These are phyloP conservation scores for Notodonta dromedarius DNA, from an alignment of 2,888 invertebrate species.

Conservation along the genomic window DNA sequence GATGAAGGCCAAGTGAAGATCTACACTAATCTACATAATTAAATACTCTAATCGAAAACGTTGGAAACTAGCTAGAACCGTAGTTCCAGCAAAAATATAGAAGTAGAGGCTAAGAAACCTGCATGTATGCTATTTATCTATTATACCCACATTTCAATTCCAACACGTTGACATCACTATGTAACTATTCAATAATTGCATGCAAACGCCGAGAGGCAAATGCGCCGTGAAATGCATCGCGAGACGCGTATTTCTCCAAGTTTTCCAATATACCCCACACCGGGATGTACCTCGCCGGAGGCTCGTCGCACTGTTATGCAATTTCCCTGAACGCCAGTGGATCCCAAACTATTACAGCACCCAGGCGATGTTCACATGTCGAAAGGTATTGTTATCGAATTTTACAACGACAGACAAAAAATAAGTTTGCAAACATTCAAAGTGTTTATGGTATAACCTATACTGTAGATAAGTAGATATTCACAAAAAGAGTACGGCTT, in stretches of 20 bases:
- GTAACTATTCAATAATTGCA: background rate
- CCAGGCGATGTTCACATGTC: background rate
- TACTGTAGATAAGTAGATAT: background rate
- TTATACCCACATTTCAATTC: background rate
- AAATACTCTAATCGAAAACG: no score
- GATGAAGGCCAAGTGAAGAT: no score
- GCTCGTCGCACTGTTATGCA: background rate
- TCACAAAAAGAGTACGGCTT: background rate
- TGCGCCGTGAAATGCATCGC: background rate
- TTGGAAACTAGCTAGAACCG: no score
- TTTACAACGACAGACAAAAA: no score
- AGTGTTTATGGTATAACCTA: background rate
- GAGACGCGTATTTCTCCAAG: background rate
- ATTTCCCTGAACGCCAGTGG: background rate
- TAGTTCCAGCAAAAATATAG: no score
- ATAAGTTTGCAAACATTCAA: no score
- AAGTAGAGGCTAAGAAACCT: no score
- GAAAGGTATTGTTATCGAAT: background rate
- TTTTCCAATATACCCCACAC: background rate
- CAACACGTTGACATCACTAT: background rate
- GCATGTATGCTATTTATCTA: background rate
- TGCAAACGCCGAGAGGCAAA: background rate
- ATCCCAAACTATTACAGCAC: background rate
- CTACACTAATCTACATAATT: no score
- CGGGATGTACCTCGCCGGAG: background rate